These are phyloP conservation scores for Lagria hirta DNA, from an alignment of 2,888 invertebrate genomes.

Conservation along the genomic window DNA sequence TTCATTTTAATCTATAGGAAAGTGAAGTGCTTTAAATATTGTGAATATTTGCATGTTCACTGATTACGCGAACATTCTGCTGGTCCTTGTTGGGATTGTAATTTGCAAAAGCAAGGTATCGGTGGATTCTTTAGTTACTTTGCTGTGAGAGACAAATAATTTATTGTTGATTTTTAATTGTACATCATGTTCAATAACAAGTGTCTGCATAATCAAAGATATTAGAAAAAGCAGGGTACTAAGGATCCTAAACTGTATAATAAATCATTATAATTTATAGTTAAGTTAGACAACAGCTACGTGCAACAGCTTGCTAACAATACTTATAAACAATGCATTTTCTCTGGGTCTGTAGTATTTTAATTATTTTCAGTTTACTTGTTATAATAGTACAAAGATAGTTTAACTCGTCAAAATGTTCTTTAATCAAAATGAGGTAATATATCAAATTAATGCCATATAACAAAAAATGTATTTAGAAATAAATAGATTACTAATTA, in stretches of 20 bases:
- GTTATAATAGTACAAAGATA: conserved; percentile 38
- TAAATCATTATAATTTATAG: conserved; percentile 25
- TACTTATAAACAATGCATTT: conserved; percentile 17
- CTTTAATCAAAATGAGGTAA: conserved; percentile 28
- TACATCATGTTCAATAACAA: conserved; percentile 31
- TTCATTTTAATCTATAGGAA: conserved; percentile 30
- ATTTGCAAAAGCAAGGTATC: conserved; percentile 29
- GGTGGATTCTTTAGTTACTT: conserved; percentile 25
- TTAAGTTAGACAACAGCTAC: conserved; percentile 21
- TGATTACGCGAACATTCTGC: conserved; percentile 25
- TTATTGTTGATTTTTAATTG: conserved; percentile 15
- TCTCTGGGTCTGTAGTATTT: conserved; percentile 15
- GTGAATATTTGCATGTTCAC: conserved; percentile 49
- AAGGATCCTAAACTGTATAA: conserved; percentile 20
- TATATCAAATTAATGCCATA: conserved; percentile 24
- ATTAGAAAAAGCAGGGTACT: conserved; percentile 29
- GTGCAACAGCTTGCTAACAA: conserved; percentile 24
- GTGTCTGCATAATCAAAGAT: conserved; percentile 25
- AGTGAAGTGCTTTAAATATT: conserved; percentile 52
- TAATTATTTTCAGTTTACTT: conserved; percentile 12
- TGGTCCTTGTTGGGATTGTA: conserved; percentile 45
- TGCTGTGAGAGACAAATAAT: conserved; percentile 30
- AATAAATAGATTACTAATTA: conserved; percentile 20
- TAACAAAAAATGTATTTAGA: conserved; percentile 21
- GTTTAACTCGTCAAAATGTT: conserved; percentile 32